Evolutionary conservation across 2,797 vertebrate genomes (phyloP).

Genomic region (Syndactyla subalaris): DNA sequence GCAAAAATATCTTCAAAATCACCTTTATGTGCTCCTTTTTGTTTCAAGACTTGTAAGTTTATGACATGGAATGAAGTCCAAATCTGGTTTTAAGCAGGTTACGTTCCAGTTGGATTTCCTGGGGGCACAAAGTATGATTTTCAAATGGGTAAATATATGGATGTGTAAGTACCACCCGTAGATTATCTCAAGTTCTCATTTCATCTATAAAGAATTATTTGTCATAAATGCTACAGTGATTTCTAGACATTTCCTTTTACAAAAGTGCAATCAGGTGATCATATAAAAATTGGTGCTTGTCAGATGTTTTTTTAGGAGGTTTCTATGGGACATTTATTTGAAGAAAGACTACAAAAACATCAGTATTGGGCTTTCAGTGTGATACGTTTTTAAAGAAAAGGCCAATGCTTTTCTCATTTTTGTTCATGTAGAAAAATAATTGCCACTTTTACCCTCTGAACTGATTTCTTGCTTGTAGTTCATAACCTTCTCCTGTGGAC

Average conservation of each 20-base stretch:
- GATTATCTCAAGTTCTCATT: neutral
- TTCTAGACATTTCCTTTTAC: neutral
- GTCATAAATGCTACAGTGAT: neutral
- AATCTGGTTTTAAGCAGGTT: neutral
- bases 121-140: neutral
- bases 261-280: neutral
- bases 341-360: neutral
- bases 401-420: neutral
- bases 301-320: neutral
- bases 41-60: neutral
- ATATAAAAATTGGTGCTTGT: neutral
- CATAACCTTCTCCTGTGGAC: neutral
- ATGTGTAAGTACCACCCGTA: neutral
- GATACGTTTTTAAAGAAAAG: neutral
- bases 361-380: neutral
- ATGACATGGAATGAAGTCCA: neutral
- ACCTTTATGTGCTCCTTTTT: neutral
- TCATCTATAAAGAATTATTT: neutral
- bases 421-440: conserved; percentile 32
- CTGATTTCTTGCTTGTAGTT: conserved; percentile 6
- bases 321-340: neutral
- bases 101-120: neutral
- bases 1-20: neutral
- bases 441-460: conserved; percentile 22
- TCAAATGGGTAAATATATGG: neutral